These are phyloP conservation scores for Geodia barretti DNA, from an alignment of 37 sponge, comb jelly and placozoan genomes.

Conservation along the genomic window DNA sequence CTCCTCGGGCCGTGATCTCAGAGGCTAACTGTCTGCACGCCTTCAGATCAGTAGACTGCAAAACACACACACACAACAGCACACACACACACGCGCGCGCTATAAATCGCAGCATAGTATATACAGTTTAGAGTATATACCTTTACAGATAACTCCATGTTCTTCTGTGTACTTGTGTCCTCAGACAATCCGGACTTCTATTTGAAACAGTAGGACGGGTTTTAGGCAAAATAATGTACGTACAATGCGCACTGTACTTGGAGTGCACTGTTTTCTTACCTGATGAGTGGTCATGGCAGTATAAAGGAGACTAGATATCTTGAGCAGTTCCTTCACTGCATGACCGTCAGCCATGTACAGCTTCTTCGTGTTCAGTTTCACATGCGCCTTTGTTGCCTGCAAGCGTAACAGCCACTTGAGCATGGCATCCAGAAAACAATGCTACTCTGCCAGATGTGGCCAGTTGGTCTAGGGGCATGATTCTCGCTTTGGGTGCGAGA, in stretches of 20 bases:
- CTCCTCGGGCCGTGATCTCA: slow-evolving; percentile 90
- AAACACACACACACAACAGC: not conserved
- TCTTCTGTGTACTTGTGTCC: not conserved
- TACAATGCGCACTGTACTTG: too few relatives aligned
- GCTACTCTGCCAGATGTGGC: not conserved
- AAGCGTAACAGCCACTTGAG: not conserved
- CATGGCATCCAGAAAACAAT: too few relatives aligned
- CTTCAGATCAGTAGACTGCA: slow-evolving; percentile 84
- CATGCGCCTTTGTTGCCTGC: slow-evolving; percentile 87
- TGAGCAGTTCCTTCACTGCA: slow-evolving; percentile 97
- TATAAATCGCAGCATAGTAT: not conserved
- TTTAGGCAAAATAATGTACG: too few relatives aligned
- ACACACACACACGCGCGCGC: not conserved
- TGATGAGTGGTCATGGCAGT: slow-evolving; percentile 78
- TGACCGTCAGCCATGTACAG: slow-evolving; percentile 98
- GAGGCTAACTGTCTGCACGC: slow-evolving; percentile 91
- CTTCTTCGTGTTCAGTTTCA: slow-evolving; percentile 95
- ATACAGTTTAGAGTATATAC: not conserved
- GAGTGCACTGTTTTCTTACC: not conserved
- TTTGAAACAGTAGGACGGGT: too few relatives aligned
- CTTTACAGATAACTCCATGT: slow-evolving; percentile 22
- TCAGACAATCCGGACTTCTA: not conserved
- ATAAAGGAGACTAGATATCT: slow-evolving; percentile 86
- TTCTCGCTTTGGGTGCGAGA: slow-evolving; percentile 59
- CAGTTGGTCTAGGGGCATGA: slow-evolving; percentile 17